These are phyloP conservation scores for Yponomeuta cagnagella DNA, from an alignment of 2,888 invertebrate genomes.

Conservation along the genomic window DNA sequence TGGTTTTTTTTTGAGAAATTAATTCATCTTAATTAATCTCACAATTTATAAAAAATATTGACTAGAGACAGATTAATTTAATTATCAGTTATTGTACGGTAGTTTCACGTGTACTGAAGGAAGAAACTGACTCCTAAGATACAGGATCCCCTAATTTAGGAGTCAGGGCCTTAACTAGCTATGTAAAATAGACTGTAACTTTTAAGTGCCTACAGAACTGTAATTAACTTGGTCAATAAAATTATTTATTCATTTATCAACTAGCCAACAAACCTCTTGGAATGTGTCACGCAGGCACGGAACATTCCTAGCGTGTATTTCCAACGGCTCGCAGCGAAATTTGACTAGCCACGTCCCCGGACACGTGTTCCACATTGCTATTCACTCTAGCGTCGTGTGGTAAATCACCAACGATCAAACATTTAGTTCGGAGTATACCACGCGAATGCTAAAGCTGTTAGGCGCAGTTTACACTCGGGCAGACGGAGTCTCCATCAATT, in stretches of 20 bases:
- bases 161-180: no score
- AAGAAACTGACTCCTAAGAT: no score
- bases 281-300: not conserved
- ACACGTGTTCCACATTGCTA: constrained; percentile 42
- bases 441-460: constrained; percentile 33
- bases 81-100: no score
- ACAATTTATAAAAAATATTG: no score
- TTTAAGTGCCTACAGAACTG: no score
- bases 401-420: constrained; percentile 54
- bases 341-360: not conserved
- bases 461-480: not conserved
- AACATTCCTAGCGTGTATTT: not conserved
- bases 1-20: no score
- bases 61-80: no score
- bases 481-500: not conserved
- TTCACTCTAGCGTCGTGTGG: constrained; percentile 31
- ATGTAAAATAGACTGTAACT: no score
- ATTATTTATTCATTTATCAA: not conserved
- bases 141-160: no score
- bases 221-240: no score
- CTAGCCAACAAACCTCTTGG: not conserved
- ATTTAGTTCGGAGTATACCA: constrained; percentile 39
- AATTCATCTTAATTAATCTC: no score
- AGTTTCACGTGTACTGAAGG: no score
- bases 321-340: not conserved